phyloP scores from a whole-genome alignment of 2,888 invertebrate species.

The Pterostichus niger region DNA sequence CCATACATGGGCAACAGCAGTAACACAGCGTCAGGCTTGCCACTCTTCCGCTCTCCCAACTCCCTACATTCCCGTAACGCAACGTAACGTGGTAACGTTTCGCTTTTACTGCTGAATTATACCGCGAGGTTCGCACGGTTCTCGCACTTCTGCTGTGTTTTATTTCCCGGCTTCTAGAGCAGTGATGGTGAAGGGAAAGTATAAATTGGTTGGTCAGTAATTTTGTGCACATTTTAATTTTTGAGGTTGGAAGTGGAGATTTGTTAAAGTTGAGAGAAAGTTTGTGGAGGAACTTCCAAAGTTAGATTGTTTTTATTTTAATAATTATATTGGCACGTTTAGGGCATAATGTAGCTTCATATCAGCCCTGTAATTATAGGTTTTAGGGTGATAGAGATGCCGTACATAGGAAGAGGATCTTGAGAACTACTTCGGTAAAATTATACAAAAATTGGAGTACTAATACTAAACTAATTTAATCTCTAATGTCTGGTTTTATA shows the following conservation, averaged over 20 bases:
- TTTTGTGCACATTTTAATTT: no score
- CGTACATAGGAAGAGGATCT: no score
- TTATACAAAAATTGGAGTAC: no score
- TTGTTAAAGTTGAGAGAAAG: background rate
- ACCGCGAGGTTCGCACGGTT: constrained; percentile 17
- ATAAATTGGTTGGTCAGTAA: constrained; percentile 1
- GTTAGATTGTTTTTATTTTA: no score
- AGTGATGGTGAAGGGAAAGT: background rate
- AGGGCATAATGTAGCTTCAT: no score
- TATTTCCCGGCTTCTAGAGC: background rate
- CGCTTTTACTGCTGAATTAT: constrained; percentile 63
- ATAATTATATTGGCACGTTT: no score
- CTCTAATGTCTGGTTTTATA: no score
- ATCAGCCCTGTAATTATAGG: no score
- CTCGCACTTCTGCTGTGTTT: constrained; percentile 11
- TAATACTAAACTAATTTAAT: no score
- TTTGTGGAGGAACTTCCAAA: background rate
- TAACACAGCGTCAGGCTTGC: no score
- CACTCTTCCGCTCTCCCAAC: background rate
- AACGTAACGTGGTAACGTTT: constrained; percentile 49
- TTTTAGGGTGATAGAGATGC: no score
- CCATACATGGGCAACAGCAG: background rate
- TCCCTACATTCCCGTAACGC: constrained; percentile 19
- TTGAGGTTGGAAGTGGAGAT: background rate
- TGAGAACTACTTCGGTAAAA: no score